Base-by-base conservation (phyloP, 2,888 invertebrate genomes). In the Ypsolopha sequella region DNA sequence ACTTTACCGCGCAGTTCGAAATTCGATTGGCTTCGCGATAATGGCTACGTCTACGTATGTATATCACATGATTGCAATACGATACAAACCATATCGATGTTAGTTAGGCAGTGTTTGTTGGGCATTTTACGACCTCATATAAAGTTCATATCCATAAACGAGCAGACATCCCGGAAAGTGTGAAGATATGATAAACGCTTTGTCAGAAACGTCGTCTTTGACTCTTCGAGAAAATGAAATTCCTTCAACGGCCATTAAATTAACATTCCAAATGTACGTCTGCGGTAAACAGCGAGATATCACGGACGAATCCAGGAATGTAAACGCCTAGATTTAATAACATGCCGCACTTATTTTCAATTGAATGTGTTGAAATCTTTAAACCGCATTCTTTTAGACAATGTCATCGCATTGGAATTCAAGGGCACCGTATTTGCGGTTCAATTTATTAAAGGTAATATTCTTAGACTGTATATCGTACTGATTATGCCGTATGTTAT, bases 151-250 rank as follows among this genome's bases (percentile, higher is more conserved):
- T 68, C 67, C 60, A 62, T 61, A 60, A 36, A 13, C 43, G 36
- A n/a, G n/a, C 11, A 39, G 46, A 14, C 45, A 46, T 43, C 14
- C 35, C 9, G 34, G 47, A 38, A 45, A 33, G 51, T 33, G 46
- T 51, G 34, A 46, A 65, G 62, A 65, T 63, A 64, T 61, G 65
- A 61, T 65, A 64, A 62, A 56, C 59, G 61, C 60, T 62, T 55
- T 36, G 36, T 47, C 47, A 36, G 36, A 14, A 1, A 24, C 8
- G 34, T 24, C 34, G 45, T 36, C 13, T 14, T 11, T 1, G 14
- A 43, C 8, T 14, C 43, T 13, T 36, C 13, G 36, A 36, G 14
- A 36, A 36, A 13, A 47, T 47, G 7, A 36, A 47, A 47, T 47
- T 36, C 47, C 47, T 47, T 47, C 36, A 35, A 47, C 47, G 36